These are phyloP conservation scores for Lepus townsendii DNA, from an alignment of 2,797 vertebrate genomes.

Conservation along the genomic window DNA sequence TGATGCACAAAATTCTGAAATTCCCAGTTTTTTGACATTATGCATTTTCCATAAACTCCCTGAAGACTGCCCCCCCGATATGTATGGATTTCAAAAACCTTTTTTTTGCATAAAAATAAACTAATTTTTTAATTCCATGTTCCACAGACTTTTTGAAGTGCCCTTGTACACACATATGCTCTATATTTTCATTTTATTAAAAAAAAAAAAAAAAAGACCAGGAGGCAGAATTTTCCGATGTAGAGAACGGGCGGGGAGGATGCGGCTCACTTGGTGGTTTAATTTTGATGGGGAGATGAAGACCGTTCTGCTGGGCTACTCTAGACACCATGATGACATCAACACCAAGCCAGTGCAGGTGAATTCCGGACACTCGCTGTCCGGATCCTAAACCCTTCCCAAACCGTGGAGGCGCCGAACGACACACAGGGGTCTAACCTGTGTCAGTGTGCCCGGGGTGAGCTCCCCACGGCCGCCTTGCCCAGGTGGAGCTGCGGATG, in stretches of 20 bases:
- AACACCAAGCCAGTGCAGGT: background rate
- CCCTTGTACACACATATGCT: rapidly evolving
- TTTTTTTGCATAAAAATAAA: too few relatives aligned
- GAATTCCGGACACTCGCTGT: background rate
- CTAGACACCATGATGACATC: background rate
- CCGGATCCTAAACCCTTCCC: background rate
- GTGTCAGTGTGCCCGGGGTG: rapidly evolving
- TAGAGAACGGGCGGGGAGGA: background rate
- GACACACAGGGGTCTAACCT: too few relatives aligned
- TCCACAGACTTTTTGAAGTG: background rate
- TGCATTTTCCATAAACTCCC: too few relatives aligned
- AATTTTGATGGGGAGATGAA: background rate
- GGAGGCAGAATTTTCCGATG: background rate
- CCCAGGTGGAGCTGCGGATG: background rate
- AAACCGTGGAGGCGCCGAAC: background rate
- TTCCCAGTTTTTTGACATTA: too few relatives aligned
- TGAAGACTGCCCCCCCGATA: too few relatives aligned
- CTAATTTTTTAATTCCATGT: too few relatives aligned
- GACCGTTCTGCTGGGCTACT: background rate
- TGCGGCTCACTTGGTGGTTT: background rate
- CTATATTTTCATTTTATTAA: background rate
- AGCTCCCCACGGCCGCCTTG: background rate
- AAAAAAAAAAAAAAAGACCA: background rate
- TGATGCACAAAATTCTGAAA: too few relatives aligned
- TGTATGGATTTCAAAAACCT: too few relatives aligned